Evolutionary conservation across 2,113 vertebrate species (phyloP), one percentile per base, ranked within the genome.

Genomic region (Hyla sarda): DNA sequence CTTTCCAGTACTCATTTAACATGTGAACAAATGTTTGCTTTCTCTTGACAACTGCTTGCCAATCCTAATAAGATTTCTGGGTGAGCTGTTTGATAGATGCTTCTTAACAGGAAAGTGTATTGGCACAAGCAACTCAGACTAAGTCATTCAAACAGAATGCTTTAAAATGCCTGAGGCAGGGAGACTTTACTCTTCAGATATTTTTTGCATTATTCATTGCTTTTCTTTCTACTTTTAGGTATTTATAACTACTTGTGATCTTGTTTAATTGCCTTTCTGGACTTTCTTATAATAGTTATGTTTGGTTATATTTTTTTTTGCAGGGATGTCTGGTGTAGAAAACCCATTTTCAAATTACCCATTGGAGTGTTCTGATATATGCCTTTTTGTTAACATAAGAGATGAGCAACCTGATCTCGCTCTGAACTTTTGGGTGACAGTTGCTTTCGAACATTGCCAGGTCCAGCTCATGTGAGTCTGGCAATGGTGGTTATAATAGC

Each of bases 11-110:
- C 34, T 71, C 30, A 41, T 71, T 71, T 71, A 71, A 71, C 65
- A 71, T 71, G 67, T 71, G 67, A 71, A 71, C 67, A 71, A 71
- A 71, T 41, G 67, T 71, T 71, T 71, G 67, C 67, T 41, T 71
- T 41, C 65, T 23, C 34, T 23, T 71, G 67, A 71, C 32, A 71
- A 69, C 17, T 41, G 67, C 34, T 71, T 71, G 67, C 67, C 65
- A 71, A 71, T 71, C 67, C 67, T 71, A 41, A 71, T 71, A 71
- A 69, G 67, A 71, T 71, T 71, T 71, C 65, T 37, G 67, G 67
- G 67, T 71, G 67, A 69, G 67, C 34, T 71, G 41, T 41, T 71
- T 71, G 67, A 71, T 71, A 41, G 67, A 71, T 71, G 67, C 16
- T 37, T 71, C 10, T 19, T 71, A 71, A 71, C 17, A 41, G 67